phyloP scores from a whole-genome alignment of 2,797 vertebrate species.

The Aythya fuligula region DNA sequence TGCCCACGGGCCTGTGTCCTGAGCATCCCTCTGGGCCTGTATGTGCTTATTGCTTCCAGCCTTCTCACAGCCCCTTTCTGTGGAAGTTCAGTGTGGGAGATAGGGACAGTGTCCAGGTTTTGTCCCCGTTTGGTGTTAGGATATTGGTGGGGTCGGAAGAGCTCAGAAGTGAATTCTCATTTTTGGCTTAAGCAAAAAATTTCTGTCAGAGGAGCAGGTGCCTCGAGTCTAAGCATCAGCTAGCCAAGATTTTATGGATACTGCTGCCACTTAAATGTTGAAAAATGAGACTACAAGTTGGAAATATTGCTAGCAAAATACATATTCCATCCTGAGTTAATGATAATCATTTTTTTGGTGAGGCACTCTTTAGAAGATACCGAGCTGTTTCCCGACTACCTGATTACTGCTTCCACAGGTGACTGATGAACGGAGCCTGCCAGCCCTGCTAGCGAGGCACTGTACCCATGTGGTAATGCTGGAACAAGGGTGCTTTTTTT shows the following conservation, averaged over 20 bases:
- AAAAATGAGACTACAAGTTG: neutral
- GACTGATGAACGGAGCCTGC: neutral
- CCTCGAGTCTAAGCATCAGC: neutral
- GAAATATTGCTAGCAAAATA: neutral
- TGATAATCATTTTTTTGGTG: neutral
- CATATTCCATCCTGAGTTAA: neutral
- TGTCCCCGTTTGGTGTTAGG: neutral
- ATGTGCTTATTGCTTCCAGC: neutral
- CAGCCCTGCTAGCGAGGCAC: neutral
- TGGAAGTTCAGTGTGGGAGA: neutral
- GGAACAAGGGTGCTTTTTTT: neutral
- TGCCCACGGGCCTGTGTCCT: neutral
- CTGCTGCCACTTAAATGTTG: neutral
- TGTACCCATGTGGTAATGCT: rapidly evolving
- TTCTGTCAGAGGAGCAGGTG: neutral
- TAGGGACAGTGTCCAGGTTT: neutral
- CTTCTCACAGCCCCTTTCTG: neutral
- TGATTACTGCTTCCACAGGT: neutral
- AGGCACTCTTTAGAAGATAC: neutral
- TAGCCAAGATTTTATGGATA: neutral
- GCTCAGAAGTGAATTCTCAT: neutral
- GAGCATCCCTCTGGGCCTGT: neutral
- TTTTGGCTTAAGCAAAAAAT: neutral
- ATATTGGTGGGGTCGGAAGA: neutral
- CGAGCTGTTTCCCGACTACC: neutral